Evolutionary conservation across 2,888 invertebrate species (phyloP), one percentile per base, ranked within the genome.

Genomic region (Penaeus monodon): DNA sequence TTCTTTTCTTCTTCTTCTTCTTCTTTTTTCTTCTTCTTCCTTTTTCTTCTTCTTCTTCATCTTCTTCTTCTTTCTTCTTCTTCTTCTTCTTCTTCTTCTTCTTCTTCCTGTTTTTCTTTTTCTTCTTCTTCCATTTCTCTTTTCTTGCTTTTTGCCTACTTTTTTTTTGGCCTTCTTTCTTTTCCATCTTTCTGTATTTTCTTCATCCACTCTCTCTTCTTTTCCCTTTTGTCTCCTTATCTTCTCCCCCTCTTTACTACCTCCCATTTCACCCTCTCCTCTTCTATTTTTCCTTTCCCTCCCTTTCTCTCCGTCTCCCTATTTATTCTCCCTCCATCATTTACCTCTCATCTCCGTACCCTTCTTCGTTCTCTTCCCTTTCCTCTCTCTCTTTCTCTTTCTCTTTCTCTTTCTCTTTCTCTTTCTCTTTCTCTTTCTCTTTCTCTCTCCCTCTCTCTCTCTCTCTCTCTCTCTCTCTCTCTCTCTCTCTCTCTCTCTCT

Each of bases 291-390:
- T n/a, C n/a, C 65, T 65, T n/a, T 3, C 65, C n/a, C 20, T 22
- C 33, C 7, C 49, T 24, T 8, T 8, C 24, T 20, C 7, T 63
- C 17, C 17, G 24, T n/a, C 24, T 49, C 1, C 78, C 27, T 63
- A 57, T 63, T 57, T 27, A 24, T 63, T 79, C 79, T 79, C 79
- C 22, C 79, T 79, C 79, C 22, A 0, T 79, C 79, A 49, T 64
- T n/a, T n/a, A 27, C 79, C 17, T 64, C 63, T 29, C 63, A 1
- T 49, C 78, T 49, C 78, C 2, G 24, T 57, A 20, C 27, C 57
- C 7, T n/a, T 79, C 78, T 70, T 29, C n/a, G 14, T 38, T 6
- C 7, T 6, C 7, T 6, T 6, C 8, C 38, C 7, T 38, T 38
- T 7, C 8, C 38, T 38, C 22, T 24, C 20, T 29, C 38, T 12